These are phyloP conservation scores for Irena cyanogastra DNA, from an alignment of 2,113 vertebrate genomes.

Conservation along the genomic window DNA sequence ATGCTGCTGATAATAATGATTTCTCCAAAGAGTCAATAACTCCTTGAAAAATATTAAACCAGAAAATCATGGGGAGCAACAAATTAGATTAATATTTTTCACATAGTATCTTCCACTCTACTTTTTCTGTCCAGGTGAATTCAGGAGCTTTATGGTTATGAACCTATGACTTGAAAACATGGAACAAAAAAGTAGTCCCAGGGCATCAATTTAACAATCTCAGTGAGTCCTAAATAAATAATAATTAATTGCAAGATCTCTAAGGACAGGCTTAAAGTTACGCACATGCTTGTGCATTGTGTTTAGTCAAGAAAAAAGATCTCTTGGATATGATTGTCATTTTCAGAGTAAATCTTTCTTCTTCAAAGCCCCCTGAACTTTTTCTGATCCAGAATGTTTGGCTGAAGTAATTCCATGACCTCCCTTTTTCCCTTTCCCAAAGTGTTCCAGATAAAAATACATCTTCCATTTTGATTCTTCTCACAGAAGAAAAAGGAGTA, in stretches of 20 bases:
- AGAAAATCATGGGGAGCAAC: background rate
- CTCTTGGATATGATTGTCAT: background rate
- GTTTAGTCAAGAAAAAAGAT: background rate
- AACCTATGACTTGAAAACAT: background rate
- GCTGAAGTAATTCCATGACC: background rate
- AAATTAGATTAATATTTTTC: background rate
- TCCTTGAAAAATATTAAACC: background rate
- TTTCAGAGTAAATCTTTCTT: background rate
- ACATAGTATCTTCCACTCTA: background rate
- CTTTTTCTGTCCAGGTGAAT: background rate
- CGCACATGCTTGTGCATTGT: background rate
- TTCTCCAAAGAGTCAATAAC: slow-evolving; percentile 26
- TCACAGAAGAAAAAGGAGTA: background rate
- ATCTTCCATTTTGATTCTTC: background rate
- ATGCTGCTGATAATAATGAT: slow-evolving; percentile 21
- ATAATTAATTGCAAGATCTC: background rate
- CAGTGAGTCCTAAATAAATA: background rate
- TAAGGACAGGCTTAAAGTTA: background rate
- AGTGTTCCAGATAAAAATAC: background rate
- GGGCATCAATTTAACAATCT: background rate
- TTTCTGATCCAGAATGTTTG: background rate
- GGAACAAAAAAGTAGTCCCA: background rate
- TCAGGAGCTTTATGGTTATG: background rate
- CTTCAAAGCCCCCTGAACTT: background rate
- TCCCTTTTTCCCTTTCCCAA: background rate